phyloP scores from a whole-genome alignment of 2,888 invertebrate species.

The Polydesmus complanatus region DNA sequence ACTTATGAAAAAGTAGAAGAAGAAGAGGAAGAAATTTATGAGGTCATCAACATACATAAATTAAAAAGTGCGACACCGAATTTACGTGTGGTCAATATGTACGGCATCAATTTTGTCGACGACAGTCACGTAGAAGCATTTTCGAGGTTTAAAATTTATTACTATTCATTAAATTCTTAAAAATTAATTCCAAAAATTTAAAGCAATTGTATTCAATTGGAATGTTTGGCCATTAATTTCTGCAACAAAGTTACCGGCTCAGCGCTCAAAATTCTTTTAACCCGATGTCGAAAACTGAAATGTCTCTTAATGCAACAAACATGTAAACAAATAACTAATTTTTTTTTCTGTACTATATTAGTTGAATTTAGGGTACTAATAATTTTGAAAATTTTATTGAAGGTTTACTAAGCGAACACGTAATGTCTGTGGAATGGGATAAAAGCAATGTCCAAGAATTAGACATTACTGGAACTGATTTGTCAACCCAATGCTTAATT shows the following conservation, averaged over 20 bases:
- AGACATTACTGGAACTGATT: constrained; percentile 92
- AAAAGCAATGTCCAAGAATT: constrained; percentile 79
- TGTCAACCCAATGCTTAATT: constrained; percentile 82
- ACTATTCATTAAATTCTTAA: not conserved
- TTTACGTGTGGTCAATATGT: constrained; percentile 89
- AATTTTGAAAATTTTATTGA: too few species aligned
- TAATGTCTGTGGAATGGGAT: constrained; percentile 97
- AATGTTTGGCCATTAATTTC: constrained; percentile 92
- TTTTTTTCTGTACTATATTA: not conserved
- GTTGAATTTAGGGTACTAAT: not conserved
- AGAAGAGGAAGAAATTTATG: constrained; percentile 98
- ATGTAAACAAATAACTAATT: constrained; percentile 44
- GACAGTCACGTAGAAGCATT: constrained; percentile 98
- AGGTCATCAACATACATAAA: constrained; percentile 97
- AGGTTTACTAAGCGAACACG: constrained; percentile 80
- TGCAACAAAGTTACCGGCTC: constrained; percentile 94
- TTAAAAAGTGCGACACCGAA: constrained; percentile 97
- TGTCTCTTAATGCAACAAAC: constrained; percentile 95
- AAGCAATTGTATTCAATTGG: constrained; percentile 48
- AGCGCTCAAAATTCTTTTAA: constrained; percentile 83
- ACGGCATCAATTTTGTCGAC: constrained; percentile 95
- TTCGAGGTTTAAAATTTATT: constrained; percentile 23
- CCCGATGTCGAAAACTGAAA: constrained; percentile 77
- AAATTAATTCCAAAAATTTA: not conserved
- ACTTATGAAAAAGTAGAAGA: constrained; percentile 96